Evolutionary conservation across 1,140 invertebrate genomes (phyloP).

Genomic region (Zaprionus inermis): DNA sequence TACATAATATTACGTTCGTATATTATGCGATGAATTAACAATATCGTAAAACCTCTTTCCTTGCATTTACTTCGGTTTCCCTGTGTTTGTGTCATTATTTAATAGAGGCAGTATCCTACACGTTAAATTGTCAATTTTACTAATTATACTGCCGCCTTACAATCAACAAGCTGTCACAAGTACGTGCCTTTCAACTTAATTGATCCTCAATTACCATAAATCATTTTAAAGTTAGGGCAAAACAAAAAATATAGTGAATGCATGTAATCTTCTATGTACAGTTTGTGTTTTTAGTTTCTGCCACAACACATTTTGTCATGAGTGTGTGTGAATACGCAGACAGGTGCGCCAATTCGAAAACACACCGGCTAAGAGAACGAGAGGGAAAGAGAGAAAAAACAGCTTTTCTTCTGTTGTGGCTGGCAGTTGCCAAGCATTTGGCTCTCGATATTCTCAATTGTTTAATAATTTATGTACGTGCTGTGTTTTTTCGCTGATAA

Average conservation of each 20-base stretch:
- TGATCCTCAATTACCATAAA: slow-evolving; percentile 15
- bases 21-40: slow-evolving; percentile 40
- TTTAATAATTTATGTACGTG: slow-evolving; percentile 22
- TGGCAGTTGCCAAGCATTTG: slow-evolving; percentile 20
- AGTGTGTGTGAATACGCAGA: slow-evolving; percentile 40
- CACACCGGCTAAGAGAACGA: slow-evolving; percentile 41
- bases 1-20: neutral
- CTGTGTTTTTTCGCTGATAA: slow-evolving; percentile 38
- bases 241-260: slow-evolving; percentile 7
- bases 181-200: slow-evolving; percentile 38
- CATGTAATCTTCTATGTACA: slow-evolving; percentile 21
- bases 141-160: slow-evolving; percentile 22
- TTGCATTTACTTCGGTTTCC: slow-evolving; percentile 18
- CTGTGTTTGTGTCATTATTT: slow-evolving; percentile 31
- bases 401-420: slow-evolving; percentile 24
- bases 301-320: slow-evolving; percentile 10
- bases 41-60: neutral
- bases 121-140: neutral
- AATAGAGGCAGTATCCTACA: slow-evolving; percentile 5
- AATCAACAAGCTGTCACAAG: slow-evolving; percentile 47
- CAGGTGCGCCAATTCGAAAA: slow-evolving; percentile 57
- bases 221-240: neutral
- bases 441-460: slow-evolving; percentile 7
- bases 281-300: slow-evolving; percentile 14
- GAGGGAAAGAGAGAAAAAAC: slow-evolving; percentile 9